Percentiles rank a stretch among this genome's conserved stretches.
Evolutionary conservation across 1,140 invertebrate species (phyloP).

Genomic region (Macrocentrus cingulum): DNA sequence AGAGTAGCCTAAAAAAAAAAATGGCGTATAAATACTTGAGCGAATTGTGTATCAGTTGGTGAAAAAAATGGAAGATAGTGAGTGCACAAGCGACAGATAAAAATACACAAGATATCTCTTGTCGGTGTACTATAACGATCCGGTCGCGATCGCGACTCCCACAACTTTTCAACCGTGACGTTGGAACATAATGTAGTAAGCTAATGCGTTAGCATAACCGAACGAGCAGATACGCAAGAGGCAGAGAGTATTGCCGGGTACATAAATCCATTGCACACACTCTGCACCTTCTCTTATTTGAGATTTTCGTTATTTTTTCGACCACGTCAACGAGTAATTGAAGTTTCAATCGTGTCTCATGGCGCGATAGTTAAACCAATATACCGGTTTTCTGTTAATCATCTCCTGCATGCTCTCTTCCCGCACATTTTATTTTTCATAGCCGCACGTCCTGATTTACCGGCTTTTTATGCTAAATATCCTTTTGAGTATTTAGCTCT

Average conservation of each 20-base stretch:
- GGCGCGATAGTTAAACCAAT: background rate
- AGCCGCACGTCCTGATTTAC: constrained; percentile 12
- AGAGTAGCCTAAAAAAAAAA: too few relatives aligned
- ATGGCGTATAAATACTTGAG: too few relatives aligned
- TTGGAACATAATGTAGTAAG: constrained; percentile 4
- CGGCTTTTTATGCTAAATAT: background rate
- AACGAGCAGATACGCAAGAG: constrained; percentile 14
- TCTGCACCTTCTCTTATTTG: background rate
- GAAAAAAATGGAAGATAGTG: too few relatives aligned
- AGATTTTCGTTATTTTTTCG: background rate
- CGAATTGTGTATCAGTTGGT: too few relatives aligned
- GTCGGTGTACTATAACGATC: background rate
- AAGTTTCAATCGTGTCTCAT: constrained; percentile 8
- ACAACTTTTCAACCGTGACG: constrained; percentile 8
- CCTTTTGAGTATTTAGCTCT: background rate
- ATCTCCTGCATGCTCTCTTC: background rate
- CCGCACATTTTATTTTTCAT: background rate
- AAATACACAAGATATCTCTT: background rate
- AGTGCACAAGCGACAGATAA: background rate
- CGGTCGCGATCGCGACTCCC: constrained; percentile 4
- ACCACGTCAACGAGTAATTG: constrained; percentile 10
- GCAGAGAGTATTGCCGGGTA: constrained; percentile 7
- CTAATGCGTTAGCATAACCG: constrained; percentile 20
- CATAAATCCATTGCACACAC: constrained; percentile 6
- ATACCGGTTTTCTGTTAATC: constrained; percentile 10